phyloP scores from a whole-genome alignment of 1,140 invertebrate species.

The Ceratina calcarata region DNA sequence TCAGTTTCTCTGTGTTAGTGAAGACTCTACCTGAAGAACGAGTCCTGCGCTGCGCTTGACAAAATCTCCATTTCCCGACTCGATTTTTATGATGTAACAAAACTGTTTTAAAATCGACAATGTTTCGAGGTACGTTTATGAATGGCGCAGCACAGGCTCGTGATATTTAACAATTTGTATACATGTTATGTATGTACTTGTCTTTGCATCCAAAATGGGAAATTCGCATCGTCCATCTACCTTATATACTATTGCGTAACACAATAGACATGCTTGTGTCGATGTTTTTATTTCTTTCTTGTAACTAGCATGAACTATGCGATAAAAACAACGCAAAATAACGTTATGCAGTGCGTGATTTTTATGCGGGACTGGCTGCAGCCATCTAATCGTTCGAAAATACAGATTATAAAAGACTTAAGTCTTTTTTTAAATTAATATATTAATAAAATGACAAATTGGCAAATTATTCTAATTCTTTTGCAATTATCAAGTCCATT shows the following conservation, averaged over 20 bases:
- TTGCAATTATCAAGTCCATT: not conserved
- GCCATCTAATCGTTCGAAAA: constrained; percentile 1
- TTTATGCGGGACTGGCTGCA: constrained; percentile 41
- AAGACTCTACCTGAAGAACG: constrained; percentile 56
- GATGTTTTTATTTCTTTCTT: constrained; percentile 6
- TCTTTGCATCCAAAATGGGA: constrained; percentile 56
- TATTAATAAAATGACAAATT: no score
- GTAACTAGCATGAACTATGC: constrained; percentile 58
- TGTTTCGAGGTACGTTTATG: no score
- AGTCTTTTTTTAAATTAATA: not conserved
- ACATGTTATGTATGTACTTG: constrained; percentile 43
- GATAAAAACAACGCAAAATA: constrained; percentile 52
- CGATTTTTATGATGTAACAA: constrained; percentile 7
- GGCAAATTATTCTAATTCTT: no score
- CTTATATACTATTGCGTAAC: constrained; percentile 57
- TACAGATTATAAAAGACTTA: no score
- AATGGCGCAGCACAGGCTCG: constrained; percentile 49
- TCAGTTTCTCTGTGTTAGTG: constrained; percentile 77
- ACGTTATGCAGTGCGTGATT: constrained; percentile 55
- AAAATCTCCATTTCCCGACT: not conserved
- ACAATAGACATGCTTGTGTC: constrained; percentile 56
- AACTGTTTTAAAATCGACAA: not conserved
- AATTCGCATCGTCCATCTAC: constrained; percentile 54
- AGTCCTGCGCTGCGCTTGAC: constrained; percentile 17
- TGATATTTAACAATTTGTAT: constrained; percentile 53